Percentiles rank a stretch among this genome's conserved stretches.
Evolutionary conservation across 1,140 invertebrate genomes (phyloP).

Genomic region (Drosophila pectinifera): DNA sequence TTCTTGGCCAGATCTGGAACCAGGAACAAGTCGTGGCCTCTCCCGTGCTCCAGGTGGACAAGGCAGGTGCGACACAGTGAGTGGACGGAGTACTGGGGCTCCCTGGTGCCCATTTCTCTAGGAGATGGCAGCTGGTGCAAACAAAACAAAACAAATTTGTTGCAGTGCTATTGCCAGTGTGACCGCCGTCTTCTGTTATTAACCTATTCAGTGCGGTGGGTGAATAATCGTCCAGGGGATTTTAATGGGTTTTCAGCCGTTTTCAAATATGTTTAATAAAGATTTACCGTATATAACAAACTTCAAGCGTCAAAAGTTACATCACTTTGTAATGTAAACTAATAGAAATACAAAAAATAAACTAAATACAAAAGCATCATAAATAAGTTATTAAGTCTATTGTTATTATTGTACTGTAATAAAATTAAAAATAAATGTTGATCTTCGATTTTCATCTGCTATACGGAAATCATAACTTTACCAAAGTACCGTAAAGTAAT

Average conservation of each 20-base stretch:
- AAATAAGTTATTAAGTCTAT: too few relatives aligned
- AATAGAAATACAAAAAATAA: too few relatives aligned
- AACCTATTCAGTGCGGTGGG: neutral
- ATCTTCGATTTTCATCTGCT: too few relatives aligned
- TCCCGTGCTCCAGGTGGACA: slow-evolving; percentile 41
- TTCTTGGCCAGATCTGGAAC: slow-evolving; percentile 64
- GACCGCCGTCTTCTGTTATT: neutral
- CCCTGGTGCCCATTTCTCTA: slow-evolving; percentile 23
- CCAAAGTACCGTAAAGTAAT: neutral
- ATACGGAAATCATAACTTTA: too few relatives aligned
- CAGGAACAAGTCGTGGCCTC: slow-evolving; percentile 61
- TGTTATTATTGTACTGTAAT: too few relatives aligned
- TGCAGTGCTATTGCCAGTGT: slow-evolving; percentile 22
- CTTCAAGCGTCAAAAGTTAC: too few relatives aligned
- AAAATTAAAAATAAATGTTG: too few relatives aligned
- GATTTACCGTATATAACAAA: neutral
- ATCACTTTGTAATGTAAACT: too few relatives aligned
- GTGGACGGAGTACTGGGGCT: slow-evolving; percentile 32
- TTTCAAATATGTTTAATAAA: neutral
- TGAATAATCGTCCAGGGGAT: neutral
- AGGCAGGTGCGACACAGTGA: slow-evolving; percentile 75
- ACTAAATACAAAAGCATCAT: too few relatives aligned
- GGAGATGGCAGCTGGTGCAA: slow-evolving; percentile 6
- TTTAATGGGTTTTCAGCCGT: too few relatives aligned
- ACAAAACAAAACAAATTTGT: slow-evolving; percentile 37